Evolutionary conservation across 2,888 invertebrate genomes (phyloP), one percentile per base, ranked within the genome.

Genomic region (Drosophila siamana): DNA sequence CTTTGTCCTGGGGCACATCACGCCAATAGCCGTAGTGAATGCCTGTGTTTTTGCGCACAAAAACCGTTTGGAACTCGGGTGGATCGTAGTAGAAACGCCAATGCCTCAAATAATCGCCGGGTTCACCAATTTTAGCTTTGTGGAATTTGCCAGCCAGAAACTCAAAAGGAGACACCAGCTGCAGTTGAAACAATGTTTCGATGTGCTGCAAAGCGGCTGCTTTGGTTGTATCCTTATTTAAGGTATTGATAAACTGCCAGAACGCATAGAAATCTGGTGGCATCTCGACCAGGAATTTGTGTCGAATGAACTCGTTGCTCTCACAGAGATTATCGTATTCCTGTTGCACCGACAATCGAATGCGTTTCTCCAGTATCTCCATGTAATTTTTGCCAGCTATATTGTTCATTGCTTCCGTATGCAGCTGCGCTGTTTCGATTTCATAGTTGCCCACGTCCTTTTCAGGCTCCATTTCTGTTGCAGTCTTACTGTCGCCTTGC

Each of bases 61-160:
- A 91, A 40, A 97, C 93, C 2, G 97, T 96, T 94, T 97, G 97
- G 92, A 98, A 97, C 92, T 99, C 98, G 8, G 99, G 98, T 8
- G 98, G 97, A 93, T 99, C 99, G 92, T 96, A 97, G 90, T 94
- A 97, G 92, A 96, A 98, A 80, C 99, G 94, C 96, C 97, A 98
- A 90, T 98, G 97, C 8, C 95, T 92, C 48, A 97, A 93, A 90
- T 95, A 96, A 67, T 95, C 93, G 66, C 94, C 93, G 68, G 94
- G 93, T 65, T 94, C 92, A 0, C 93, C 92, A 22, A 94, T 90
- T 61, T 92, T 91, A 2, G 93, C 93, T 0, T 85, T 78, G 46
- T 89, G 83, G 71, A 96, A 93, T 84, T 94, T 94, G 5, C 95
- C 95, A 46, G 93, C 93, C 36, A 98, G 91, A 54, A 97, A 94